Evolutionary conservation across 2,797 vertebrate genomes (phyloP).

Genomic region (Lutjanus argentimaculatus): DNA sequence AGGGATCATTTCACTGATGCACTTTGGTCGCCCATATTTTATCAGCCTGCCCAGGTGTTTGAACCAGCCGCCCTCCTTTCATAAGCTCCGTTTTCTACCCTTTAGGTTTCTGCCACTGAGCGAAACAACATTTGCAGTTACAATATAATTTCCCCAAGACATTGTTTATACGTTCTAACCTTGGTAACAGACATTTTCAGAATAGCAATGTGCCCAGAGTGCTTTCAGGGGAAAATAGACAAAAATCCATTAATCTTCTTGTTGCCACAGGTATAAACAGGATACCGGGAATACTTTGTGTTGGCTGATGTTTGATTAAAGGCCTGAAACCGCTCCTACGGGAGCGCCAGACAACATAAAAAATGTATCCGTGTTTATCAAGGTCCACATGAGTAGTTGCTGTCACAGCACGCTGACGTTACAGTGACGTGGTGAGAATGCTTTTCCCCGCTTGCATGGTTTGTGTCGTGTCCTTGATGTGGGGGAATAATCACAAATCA

Average conservation of each 20-base stretch:
- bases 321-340: conserved; percentile 31
- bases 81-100: background rate
- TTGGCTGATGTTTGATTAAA: conserved; percentile 65
- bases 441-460: background rate
- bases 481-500: conserved; percentile 57
- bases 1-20: background rate
- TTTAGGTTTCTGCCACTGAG: background rate
- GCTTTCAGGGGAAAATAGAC: conserved; percentile 40
- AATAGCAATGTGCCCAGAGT: conserved; percentile 38
- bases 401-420: conserved; percentile 17
- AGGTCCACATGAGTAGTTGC: conserved; percentile 23
- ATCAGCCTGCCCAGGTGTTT: background rate
- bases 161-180: conserved; percentile 16
- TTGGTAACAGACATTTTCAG: conserved; percentile 22
- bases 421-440: conserved; percentile 9
- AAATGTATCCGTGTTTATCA: conserved; percentile 48
- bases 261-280: conserved; percentile 48
- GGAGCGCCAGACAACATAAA: conserved; percentile 18
- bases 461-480: conserved; percentile 31
- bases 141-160: conserved; percentile 31
- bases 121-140: conserved; percentile 5
- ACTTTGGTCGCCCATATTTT: background rate
- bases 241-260: conserved; percentile 55
- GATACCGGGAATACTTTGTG: conserved; percentile 38
- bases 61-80: background rate